Evolutionary conservation across 2,888 invertebrate species (phyloP), one percentile per base, ranked within the genome.

Genomic region (Melanophora roralis): DNA sequence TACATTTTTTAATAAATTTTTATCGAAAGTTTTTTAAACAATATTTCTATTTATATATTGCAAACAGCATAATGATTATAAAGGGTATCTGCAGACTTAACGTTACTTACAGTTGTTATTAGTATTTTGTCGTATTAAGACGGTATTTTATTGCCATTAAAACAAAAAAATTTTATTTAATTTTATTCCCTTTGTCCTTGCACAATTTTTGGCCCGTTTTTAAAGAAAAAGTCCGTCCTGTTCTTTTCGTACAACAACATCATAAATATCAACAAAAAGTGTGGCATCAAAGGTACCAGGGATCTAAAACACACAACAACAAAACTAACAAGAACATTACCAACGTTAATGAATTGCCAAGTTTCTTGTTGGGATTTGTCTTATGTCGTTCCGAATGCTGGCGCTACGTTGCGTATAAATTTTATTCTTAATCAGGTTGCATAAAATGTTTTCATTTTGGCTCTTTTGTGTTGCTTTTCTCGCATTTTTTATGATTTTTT

Each of bases 261-360:
- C 49, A 67, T 40, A 23, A 60, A 36, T 23, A 45, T 12, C 2
- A 60, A 21, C 47, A n/a, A 36, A n/a, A 8, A 34, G 36, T 16
- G 36, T 34, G 38, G 38, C 14, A 14, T 16, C 36, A 60, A 11
- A 14, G 16, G 14, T 53, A 16, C 9, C 34, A 53, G 32, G 16
- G 11, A 53, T 16, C 23, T 23, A 21, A 53, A 67, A 40, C 12
- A 51, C 38, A 40, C 59, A 34, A 14, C 3, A 16, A 51, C 38
- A 40, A 67, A 34, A 14, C 3, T 27, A 27, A 53, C 14, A 16
- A 23, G 19, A 47, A 59, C 23, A 67, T 67, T 57, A 43, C 59
- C 43, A 51, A 14, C 62, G 51, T 45, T 49, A 71, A 76, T 64
- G 57, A 64, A 76, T 71, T 76, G 59, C 64, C 47, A 76, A 71